Evolutionary conservation across 2,797 vertebrate species (phyloP), one percentile per base, ranked within the genome.

Genomic region (Mus minutoides): DNA sequence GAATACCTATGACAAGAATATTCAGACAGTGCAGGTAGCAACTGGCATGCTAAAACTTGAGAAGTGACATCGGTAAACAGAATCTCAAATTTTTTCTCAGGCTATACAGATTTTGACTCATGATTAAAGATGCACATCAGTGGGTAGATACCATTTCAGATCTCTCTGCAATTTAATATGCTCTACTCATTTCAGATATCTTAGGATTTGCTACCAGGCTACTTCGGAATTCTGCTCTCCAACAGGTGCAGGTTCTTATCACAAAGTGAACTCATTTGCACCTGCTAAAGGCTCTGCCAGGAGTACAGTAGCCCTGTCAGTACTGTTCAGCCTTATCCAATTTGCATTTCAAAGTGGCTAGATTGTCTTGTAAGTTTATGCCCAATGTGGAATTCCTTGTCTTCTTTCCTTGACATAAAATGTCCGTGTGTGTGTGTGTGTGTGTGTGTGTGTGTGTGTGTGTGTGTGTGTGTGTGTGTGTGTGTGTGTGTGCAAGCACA

Each of bases 301-400:
- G 88, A 92, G 80, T 96, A 87, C 34, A 88, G 96, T 64, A 96
- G 84, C 75, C 96, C 58, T 96, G 92, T 94, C 92, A 93, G 56
- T 90, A 90, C 54, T 92, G 58, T 82, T 95, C 97, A 69, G 82
- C 92, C 90, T 96, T 97, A 98, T 19, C 94, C 93, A 97, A 98
- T 98, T 97, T 98, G 92, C 94, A 97, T 98, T 97, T 98, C 94
- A 94, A 98, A 98, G 90, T 92, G 93, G 69, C 34, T 92, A 98
- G 98, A 98, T 97, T 98, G 96, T 98, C 98, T 97, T 97, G 85
- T 96, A 98, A 98, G 91, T 97, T 67, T 60, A 91, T 76, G 96
- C 97, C 82, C 96, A 97, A 92, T 93, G 88, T 97, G 96, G 93
- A 97, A 90, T 92, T 94, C 67, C 96, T 97, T 97, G 92, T 88